A percentile compares a stretch with the other conserved stretches of the same genome.
phyloP scores from a whole-genome alignment of 2,797 vertebrate species.

The Meda fulgida region DNA sequence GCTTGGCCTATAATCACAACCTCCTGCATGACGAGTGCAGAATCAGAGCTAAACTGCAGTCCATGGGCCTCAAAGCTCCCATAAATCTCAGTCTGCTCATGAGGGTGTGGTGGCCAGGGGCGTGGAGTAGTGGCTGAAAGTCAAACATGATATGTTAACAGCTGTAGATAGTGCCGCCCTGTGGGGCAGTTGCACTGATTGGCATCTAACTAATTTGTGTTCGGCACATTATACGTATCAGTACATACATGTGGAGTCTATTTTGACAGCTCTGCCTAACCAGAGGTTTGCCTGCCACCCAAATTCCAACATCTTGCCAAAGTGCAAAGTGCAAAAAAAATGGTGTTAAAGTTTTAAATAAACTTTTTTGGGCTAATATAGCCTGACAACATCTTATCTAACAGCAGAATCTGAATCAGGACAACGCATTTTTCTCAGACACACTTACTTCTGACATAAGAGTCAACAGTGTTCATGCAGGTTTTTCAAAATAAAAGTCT shows the following conservation, averaged over 20 bases:
- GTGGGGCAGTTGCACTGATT: conserved; percentile 71
- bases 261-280: conserved; percentile 29
- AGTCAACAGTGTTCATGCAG: background rate
- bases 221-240: conserved; percentile 7
- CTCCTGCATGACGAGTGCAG: conserved; percentile 30
- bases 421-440: background rate
- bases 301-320: background rate
- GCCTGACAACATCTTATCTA: background rate
- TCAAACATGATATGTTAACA: conserved; percentile 80
- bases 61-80: conserved; percentile 43
- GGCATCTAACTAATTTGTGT: conserved; percentile 76
- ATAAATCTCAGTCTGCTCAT: conserved; percentile 56
- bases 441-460: background rate
- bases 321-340: background rate
- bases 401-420: background rate
- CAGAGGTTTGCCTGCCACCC: background rate
- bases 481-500: background rate
- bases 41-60: conserved; percentile 39
- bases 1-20: conserved; percentile 55
- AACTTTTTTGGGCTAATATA: background rate
- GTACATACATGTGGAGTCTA: conserved; percentile 19
- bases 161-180: conserved; percentile 74
- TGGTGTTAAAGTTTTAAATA: background rate
- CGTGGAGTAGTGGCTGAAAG: conserved; percentile 67
- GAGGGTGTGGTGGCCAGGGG: conserved; percentile 54